Base-by-base conservation (phyloP, 2,888 invertebrate species). In the Watsonalla cultraria region DNA sequence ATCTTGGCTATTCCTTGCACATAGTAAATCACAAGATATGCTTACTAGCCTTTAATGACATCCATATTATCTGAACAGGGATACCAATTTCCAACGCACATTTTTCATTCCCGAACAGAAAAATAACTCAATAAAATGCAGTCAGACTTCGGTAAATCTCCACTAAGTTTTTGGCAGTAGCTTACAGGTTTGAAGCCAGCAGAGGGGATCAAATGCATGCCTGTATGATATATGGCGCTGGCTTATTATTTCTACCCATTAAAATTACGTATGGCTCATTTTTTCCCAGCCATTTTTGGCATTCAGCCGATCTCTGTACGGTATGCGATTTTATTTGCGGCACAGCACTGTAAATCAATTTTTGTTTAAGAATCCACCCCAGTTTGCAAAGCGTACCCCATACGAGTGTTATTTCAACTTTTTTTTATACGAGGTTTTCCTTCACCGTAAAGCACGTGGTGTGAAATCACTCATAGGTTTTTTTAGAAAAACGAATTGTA, bases 221-320 rank as follows among this genome's bases (percentile, higher is more conserved):
- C 61, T 65, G 64, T 62, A 57, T 86, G 85, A 88, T 86, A 83
- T 80, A 88, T 78, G 73, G 70, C 59, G 58, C 53, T 50, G 68
- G 84, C 82, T 88, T 86, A 88, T 87, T 88, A 88, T 88, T 88
- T 86, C 81, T 80, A 75, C 71, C 87, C 86, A 86, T 88, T 88
- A 84, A 87, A 84, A 87, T 82, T 83, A 83, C 81, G 77, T 80
- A 86, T 82, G 79, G 62, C 50, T 57, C 51, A 61, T 63, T 77
- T 82, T 76, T 80, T 81, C 59, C 58, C 66, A 64, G 72, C 65
- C 66, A 80, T 49, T 81, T 80, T 80, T 88, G 88, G 87, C 88
- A 81, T 66, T 51, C 62, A 74, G 87, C 88, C 88, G 80, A 78
- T 76, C 70, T 68, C 57, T 65, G 74, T 70, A 65, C 61, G 68